Conservation (phyloP, 2,113 vertebrate genomes). For the Peromyscus polionotus region DNA sequence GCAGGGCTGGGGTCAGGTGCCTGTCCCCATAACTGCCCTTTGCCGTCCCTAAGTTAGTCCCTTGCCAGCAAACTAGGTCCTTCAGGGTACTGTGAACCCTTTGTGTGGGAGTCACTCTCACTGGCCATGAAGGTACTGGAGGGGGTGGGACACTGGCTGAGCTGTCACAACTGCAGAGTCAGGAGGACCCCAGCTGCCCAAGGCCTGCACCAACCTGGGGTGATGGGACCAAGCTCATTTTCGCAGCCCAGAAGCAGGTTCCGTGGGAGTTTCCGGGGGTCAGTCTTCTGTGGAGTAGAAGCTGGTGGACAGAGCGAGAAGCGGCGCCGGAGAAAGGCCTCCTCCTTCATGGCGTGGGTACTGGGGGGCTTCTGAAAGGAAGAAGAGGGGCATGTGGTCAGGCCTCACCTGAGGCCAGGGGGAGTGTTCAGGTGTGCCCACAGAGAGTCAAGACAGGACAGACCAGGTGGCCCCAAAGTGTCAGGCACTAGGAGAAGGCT, state of each 20-base stretch:
- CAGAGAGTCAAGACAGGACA: accelerated
- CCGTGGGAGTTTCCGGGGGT: conserved; percentile 91
- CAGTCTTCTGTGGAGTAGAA: conserved; percentile 93
- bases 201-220: conserved; percentile 89
- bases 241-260: conserved; percentile 94
- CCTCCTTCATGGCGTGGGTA: conserved; percentile 96
- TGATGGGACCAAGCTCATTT: conserved; percentile 91
- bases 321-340: conserved; percentile 94
- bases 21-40: background rate
- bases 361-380: conserved; percentile 90
- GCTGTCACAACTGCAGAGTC: background rate
- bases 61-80: background rate
- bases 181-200: background rate
- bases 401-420: background rate
- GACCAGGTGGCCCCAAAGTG: background rate
- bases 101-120: no score
- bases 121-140: background rate
- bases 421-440: no score
- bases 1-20: background rate
- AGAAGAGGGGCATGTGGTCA: conserved; percentile 30
- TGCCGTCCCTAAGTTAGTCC: background rate
- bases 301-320: conserved; percentile 94
- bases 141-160: accelerated
- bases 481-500: background rate
- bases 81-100: accelerated